Conservation (phyloP, 2,113 vertebrate genomes). For the Triplophysa tibetana region DNA sequence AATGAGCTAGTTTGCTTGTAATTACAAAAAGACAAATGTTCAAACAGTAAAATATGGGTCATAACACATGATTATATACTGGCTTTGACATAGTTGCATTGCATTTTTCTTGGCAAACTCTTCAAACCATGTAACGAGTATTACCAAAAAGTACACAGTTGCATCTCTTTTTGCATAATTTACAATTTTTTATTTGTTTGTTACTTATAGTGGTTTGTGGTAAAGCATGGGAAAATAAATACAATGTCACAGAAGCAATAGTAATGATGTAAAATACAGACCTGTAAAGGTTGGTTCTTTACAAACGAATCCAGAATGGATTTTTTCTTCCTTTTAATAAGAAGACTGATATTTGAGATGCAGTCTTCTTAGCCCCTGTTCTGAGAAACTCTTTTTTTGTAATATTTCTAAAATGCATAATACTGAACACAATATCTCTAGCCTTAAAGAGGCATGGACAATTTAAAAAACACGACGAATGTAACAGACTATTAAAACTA, state of each 20-base stretch:
- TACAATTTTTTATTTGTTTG: neutral
- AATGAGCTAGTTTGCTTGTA: neutral
- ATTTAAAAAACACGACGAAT: neutral
- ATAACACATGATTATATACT: neutral
- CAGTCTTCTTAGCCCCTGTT: no score
- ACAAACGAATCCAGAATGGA: neutral
- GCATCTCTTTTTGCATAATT: constrained; percentile 2
- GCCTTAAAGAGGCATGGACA: neutral
- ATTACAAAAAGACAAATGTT: constrained; percentile 11
- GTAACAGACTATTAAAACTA: no score
- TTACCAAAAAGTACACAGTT: neutral
- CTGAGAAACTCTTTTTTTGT: neutral
- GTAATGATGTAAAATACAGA: neutral
- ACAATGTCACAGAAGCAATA: neutral
- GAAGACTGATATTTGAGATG: neutral
- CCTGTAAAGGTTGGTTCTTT: neutral
- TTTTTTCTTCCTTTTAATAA: constrained; percentile 10
- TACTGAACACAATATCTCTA: neutral
- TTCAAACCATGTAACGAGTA: constrained; percentile 1
- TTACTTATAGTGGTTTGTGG: constrained; percentile 12
- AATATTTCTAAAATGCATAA: neutral
- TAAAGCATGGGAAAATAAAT: neutral
- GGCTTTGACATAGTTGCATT: neutral
- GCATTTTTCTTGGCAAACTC: neutral
- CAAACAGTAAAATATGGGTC: neutral